Evolutionary conservation across 1,140 invertebrate genomes (phyloP).

Genomic region (Drosophila orena): DNA sequence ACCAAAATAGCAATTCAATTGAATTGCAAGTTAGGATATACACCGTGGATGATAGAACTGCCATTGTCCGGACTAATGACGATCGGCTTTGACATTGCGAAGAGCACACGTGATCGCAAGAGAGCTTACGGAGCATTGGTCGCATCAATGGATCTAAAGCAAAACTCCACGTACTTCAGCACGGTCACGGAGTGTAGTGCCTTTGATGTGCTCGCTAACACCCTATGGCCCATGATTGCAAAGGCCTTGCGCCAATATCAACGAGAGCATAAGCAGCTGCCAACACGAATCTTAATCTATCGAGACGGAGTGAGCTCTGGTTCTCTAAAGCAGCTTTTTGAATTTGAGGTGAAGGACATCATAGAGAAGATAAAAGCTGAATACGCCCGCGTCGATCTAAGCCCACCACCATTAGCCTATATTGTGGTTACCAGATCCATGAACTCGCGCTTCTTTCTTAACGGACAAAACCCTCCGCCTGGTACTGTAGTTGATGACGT

Average conservation of each 20-base stretch:
- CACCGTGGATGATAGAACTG: slow-evolving; percentile 92
- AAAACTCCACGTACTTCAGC: slow-evolving; percentile 85
- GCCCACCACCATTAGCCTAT: slow-evolving; percentile 88
- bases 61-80: slow-evolving; percentile 91
- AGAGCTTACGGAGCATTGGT: slow-evolving; percentile 92
- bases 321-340: slow-evolving; percentile 89
- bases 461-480: slow-evolving; percentile 87
- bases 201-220: slow-evolving; percentile 90
- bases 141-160: slow-evolving; percentile 89
- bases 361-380: slow-evolving; percentile 86
- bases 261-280: slow-evolving; percentile 83
- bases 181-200: slow-evolving; percentile 87
- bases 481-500: slow-evolving; percentile 95
- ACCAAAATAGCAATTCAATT: slow-evolving; percentile 95
- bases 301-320: slow-evolving; percentile 95
- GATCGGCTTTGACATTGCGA: slow-evolving; percentile 95
- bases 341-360: slow-evolving; percentile 85
- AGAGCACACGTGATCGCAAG: slow-evolving; percentile 88
- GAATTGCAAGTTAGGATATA: slow-evolving; percentile 95
- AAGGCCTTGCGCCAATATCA: slow-evolving; percentile 87
- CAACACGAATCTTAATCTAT: slow-evolving; percentile 89
- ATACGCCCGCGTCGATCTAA: slow-evolving; percentile 84
- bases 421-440: slow-evolving; percentile 91
- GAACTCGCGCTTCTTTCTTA: slow-evolving; percentile 88
- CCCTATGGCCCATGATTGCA: slow-evolving; percentile 87